Percentiles rank a stretch among this genome's conserved stretches.
phyloP scores from a whole-genome alignment of 2,888 invertebrate species.

The Epinotia demarniana region DNA sequence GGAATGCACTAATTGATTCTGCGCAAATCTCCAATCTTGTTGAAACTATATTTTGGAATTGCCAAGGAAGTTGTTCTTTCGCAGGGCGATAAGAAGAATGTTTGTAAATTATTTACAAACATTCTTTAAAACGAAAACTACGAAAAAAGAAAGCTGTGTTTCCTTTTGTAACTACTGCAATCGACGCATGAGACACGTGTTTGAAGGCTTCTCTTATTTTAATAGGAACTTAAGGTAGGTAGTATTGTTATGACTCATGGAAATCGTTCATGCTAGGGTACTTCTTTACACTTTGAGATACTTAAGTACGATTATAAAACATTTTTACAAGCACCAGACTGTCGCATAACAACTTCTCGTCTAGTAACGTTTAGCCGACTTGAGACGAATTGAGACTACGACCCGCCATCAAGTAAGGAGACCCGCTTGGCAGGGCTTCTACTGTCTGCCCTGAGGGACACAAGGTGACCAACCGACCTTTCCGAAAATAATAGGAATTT shows the following conservation, averaged over 20 bases:
- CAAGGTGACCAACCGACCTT: no score
- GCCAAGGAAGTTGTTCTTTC: conserved; percentile 56
- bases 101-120: conserved; percentile 76
- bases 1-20: conserved; percentile 42
- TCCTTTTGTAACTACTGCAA: background rate
- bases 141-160: conserved; percentile 33
- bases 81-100: conserved; percentile 62
- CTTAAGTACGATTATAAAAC: no score
- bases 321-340: no score
- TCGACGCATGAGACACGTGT: background rate
- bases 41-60: conserved; percentile 33
- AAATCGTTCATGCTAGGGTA: background rate
- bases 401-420: no score
- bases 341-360: no score
- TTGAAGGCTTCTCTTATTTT: background rate
- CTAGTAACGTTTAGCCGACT: no score
- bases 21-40: background rate
- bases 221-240: background rate
- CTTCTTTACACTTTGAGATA: no score
- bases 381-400: no score
- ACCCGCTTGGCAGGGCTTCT: no score
- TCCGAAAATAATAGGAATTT: no score
- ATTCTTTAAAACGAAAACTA: no score
- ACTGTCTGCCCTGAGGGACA: no score
- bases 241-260: background rate